Evolutionary conservation across 2,888 invertebrate species (phyloP).

Genomic region (Yponomeuta cagnagella): DNA sequence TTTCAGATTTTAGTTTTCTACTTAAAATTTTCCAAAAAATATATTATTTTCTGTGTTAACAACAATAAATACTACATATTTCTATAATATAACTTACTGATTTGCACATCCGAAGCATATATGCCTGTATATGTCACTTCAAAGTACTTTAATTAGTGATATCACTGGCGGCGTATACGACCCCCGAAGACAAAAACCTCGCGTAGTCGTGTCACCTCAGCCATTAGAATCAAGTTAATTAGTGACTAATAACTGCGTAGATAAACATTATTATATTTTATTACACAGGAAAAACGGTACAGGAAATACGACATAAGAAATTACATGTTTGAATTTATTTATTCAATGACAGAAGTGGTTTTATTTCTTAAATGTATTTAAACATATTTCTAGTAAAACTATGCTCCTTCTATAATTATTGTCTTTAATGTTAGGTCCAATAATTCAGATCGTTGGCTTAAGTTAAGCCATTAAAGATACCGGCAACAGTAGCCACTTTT

Average conservation of each 20-base stretch:
- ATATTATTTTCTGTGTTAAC: too few relatives aligned
- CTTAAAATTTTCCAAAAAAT: too few relatives aligned
- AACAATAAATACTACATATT: too few relatives aligned
- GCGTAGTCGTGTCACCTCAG: background rate
- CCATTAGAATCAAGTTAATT: background rate
- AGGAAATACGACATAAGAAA: too few relatives aligned
- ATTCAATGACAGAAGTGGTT: too few relatives aligned
- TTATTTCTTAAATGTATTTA: too few relatives aligned
- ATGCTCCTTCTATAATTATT: background rate
- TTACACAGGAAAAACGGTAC: too few relatives aligned
- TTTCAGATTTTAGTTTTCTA: too few relatives aligned
- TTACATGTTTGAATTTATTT: too few relatives aligned
- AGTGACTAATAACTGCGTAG: background rate
- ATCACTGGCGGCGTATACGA: background rate
- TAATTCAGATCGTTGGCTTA: background rate
- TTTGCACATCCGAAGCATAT: too few relatives aligned
- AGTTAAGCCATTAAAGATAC: conserved; percentile 2
- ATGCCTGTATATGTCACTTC: too few relatives aligned
- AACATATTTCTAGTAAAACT: background rate
- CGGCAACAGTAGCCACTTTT: background rate
- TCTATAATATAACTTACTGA: too few relatives aligned
- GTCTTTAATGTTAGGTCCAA: background rate
- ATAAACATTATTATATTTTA: background rate
- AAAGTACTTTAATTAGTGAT: background rate
- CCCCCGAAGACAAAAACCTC: background rate